phyloP scores from a whole-genome alignment of 2,797 vertebrate genomes.

The Serranus cabrilla region DNA sequence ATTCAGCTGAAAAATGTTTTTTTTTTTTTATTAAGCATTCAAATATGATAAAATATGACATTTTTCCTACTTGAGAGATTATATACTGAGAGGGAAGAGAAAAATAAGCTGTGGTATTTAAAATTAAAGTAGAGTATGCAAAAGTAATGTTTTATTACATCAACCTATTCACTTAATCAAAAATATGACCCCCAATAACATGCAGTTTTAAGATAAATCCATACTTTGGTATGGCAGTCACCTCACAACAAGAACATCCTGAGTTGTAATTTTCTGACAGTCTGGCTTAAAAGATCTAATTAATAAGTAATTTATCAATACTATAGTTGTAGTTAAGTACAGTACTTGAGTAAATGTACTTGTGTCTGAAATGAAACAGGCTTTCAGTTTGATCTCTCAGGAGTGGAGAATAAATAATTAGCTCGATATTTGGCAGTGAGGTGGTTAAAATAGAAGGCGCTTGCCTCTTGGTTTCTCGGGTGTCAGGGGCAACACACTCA shows the following conservation, averaged over 20 bases:
- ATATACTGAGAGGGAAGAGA: background rate
- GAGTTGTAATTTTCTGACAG: background rate
- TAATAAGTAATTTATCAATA: background rate
- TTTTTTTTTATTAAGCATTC: background rate
- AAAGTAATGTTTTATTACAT: background rate
- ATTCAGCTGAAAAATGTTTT: background rate
- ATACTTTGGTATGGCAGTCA: background rate
- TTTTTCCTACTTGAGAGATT: too few species aligned
- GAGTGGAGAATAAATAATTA: background rate
- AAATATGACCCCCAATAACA: background rate
- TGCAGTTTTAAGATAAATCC: background rate
- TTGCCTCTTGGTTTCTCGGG: slow-evolving; percentile 68
- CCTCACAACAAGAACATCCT: background rate
- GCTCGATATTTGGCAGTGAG: slow-evolving; percentile 61
- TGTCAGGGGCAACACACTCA: slow-evolving; percentile 69
- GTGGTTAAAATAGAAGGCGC: slow-evolving; percentile 69
- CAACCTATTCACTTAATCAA: background rate
- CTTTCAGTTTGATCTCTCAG: background rate
- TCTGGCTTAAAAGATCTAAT: background rate
- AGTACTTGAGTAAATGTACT: too few species aligned
- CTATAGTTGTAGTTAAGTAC: too few species aligned
- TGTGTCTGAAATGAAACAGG: background rate
- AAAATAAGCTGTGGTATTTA: background rate
- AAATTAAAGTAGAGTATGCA: background rate
- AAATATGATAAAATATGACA: background rate